These are phyloP conservation scores for Lepidochrysops patricia DNA, from an alignment of 2,888 invertebrate genomes.

Conservation along the genomic window DNA sequence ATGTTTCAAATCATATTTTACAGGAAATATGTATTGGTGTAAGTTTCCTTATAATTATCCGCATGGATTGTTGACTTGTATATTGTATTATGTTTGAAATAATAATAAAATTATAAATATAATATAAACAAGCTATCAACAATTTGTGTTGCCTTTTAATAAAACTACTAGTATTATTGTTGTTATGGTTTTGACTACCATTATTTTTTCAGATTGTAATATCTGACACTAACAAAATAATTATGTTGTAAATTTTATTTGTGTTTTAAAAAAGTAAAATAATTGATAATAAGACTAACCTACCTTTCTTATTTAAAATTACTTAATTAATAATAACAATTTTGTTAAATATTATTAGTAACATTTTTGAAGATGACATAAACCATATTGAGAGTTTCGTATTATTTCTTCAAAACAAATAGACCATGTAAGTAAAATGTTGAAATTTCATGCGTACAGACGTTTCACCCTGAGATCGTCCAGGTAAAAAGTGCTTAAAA, in stretches of 20 bases:
- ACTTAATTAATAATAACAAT: no score
- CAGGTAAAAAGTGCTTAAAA: conserved; percentile 40
- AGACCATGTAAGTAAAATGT: conserved; percentile 11
- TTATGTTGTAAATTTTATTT: background rate
- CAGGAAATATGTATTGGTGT: conserved; percentile 66
- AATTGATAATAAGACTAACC: background rate
- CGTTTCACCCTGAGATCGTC: conserved; percentile 44
- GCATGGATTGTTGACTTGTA: conserved; percentile 17
- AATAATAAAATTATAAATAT: background rate
- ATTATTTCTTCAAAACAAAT: background rate
- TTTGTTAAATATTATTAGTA: no score
- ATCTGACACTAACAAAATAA: background rate
- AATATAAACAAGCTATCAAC: background rate
- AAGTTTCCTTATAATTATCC: conserved; percentile 37
- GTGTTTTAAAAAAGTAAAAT: background rate
- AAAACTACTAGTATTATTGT: background rate
- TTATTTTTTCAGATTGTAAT: background rate
- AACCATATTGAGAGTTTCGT: no score
- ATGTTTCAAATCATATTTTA: conserved; percentile 33
- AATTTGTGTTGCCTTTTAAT: background rate
- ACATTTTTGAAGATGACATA: no score
- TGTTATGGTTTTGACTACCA: background rate
- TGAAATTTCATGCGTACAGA: conserved; percentile 54
- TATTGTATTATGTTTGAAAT: background rate
- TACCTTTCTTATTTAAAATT: no score